A percentile compares a stretch with the other conserved stretches of the same genome.
phyloP scores from a whole-genome alignment of 2,113 vertebrate genomes.

The Aspiorhynchus laticeps region DNA sequence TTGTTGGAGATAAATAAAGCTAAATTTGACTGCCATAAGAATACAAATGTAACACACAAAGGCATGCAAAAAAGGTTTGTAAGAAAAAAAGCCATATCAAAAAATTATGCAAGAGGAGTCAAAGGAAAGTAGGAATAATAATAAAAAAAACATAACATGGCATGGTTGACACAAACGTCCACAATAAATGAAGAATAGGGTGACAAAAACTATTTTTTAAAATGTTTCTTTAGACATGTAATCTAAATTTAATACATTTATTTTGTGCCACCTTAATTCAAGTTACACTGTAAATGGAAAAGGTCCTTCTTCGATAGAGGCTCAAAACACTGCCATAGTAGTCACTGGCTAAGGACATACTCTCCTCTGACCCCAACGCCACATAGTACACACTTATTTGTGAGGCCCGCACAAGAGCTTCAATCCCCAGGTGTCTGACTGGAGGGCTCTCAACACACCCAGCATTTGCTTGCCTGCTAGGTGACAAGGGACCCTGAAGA shows the following conservation, averaged over 20 bases:
- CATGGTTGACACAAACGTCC: slow-evolving; percentile 37
- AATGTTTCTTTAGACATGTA: slow-evolving; percentile 56
- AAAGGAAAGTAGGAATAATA: slow-evolving; percentile 75
- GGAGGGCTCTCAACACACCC: slow-evolving; percentile 75
- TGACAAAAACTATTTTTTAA: slow-evolving; percentile 15
- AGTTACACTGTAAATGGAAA: slow-evolving; percentile 79
- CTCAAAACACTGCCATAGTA: slow-evolving; percentile 97
- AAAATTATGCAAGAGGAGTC: slow-evolving; percentile 60
- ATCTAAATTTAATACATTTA: not conserved
- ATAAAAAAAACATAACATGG: not conserved
- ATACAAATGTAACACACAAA: not conserved
- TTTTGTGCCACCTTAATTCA: slow-evolving; percentile 48
- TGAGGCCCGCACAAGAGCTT: slow-evolving; percentile 93
- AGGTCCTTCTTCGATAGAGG: slow-evolving; percentile 96
- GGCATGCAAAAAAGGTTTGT: slow-evolving; percentile 36
- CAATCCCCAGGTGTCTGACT: slow-evolving; percentile 95
- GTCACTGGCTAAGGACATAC: slow-evolving; percentile 97
- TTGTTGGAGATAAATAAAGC: not conserved
- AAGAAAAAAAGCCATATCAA: not conserved
- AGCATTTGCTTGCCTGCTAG: slow-evolving; percentile 89
- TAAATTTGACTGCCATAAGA: not conserved
- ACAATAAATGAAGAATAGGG: slow-evolving; percentile 27
- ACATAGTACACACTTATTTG: slow-evolving; percentile 94
- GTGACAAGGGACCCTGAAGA: slow-evolving; percentile 75
- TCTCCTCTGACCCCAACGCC: slow-evolving; percentile 97